Evolutionary conservation across 2,797 vertebrate species (phyloP).

Genomic region (Aphelocoma californica): DNA sequence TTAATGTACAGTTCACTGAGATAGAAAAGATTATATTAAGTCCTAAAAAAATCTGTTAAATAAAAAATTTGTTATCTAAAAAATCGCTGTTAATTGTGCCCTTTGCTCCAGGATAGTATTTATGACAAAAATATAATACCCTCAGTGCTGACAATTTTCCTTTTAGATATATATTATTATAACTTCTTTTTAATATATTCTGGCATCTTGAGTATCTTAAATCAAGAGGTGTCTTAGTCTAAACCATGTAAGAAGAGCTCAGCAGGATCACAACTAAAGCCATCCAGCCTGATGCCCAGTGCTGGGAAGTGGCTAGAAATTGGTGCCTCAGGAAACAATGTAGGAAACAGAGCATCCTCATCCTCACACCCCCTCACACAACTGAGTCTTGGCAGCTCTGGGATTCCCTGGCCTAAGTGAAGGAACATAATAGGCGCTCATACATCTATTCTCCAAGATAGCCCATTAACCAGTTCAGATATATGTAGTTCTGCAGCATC

Average conservation of each 20-base stretch:
- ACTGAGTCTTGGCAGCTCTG: background rate
- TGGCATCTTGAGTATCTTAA: background rate
- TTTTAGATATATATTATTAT: background rate
- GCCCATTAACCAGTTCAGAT: background rate
- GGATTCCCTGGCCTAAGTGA: background rate
- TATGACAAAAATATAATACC: background rate
- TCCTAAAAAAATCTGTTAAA: background rate
- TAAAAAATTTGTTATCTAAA: background rate
- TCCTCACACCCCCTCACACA: background rate
- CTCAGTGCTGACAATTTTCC: background rate
- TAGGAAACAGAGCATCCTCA: background rate
- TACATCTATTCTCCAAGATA: background rate
- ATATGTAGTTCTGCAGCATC: background rate
- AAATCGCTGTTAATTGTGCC: background rate
- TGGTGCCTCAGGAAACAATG: background rate
- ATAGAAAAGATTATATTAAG: background rate
- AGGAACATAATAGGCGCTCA: rapidly evolving
- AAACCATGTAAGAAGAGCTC: background rate
- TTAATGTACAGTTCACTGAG: background rate
- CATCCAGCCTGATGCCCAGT: background rate
- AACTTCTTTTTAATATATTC: background rate
- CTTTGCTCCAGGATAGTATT: background rate
- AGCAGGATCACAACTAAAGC: background rate
- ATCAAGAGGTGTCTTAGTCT: background rate
- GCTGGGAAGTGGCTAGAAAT: background rate